Conservation (phyloP, 2,888 invertebrate species). For the Drosophila pseudotakahashii region DNA sequence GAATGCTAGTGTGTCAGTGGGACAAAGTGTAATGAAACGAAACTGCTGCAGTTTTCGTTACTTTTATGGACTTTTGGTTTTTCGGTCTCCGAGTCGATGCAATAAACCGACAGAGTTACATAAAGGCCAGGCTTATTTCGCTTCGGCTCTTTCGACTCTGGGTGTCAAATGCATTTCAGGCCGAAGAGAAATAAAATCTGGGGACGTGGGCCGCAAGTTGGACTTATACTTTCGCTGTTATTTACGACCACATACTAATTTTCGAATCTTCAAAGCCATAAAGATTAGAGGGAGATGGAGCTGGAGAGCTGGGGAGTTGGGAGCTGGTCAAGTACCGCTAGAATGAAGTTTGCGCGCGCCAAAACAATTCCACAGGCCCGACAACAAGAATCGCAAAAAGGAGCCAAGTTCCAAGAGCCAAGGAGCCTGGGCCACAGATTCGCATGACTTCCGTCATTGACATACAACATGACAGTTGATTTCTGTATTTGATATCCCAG, state of each 20-base stretch:
- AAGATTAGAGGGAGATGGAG: constrained; percentile 47
- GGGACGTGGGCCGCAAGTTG: constrained; percentile 38
- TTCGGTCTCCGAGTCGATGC: constrained; percentile 8
- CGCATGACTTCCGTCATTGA: constrained; percentile 81
- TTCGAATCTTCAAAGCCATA: constrained; percentile 48
- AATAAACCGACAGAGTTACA: constrained; percentile 47
- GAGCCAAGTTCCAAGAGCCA: constrained; percentile 1
- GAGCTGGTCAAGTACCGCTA: constrained; percentile 29
- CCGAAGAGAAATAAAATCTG: constrained; percentile 20
- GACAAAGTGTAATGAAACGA: constrained; percentile 51
- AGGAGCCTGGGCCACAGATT: constrained; percentile 41
- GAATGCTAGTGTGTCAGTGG: constrained; percentile 59
- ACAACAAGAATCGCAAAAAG: constrained; percentile 27
- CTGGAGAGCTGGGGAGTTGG: background rate
- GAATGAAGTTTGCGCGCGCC: constrained; percentile 42
- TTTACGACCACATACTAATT: constrained; percentile 59
- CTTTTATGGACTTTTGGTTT: constrained; percentile 21
- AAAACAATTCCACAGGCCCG: constrained; percentile 32
- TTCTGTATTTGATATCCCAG: constrained; percentile 82
- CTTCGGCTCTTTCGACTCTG: no score
- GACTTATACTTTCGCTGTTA: constrained; percentile 62
- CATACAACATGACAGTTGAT: constrained; percentile 83
- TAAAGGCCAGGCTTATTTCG: constrained; percentile 36
- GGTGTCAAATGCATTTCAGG: constrained; percentile 38
- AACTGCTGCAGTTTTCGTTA: constrained; percentile 45